Evolutionary conservation across 2,113 vertebrate species (phyloP).

Genomic region (Phylloscopus trochiloides): DNA sequence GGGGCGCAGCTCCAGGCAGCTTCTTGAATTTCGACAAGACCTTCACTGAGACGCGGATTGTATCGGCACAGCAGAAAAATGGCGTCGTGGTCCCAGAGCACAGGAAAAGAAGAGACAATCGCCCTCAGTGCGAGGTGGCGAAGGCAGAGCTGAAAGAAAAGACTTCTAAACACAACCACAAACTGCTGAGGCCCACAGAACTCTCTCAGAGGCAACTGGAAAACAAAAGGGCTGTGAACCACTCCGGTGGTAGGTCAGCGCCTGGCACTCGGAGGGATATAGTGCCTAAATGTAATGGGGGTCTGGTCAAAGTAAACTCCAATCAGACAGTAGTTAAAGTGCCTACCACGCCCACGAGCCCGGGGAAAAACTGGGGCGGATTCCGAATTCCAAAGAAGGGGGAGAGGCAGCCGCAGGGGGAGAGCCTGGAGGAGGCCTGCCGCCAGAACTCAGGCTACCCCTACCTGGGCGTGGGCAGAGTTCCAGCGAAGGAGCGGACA

Average conservation of each 20-base stretch:
- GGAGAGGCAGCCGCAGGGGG: slow-evolving; percentile 75
- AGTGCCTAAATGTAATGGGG: slow-evolving; percentile 76
- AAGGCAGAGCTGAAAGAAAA: slow-evolving; percentile 76
- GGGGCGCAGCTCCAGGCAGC: neutral
- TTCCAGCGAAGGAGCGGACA: slow-evolving; percentile 70
- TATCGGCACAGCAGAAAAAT: slow-evolving; percentile 71
- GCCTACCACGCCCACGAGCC: slow-evolving; percentile 75
- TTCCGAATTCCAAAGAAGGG: slow-evolving; percentile 94
- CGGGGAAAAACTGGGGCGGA: slow-evolving; percentile 90
- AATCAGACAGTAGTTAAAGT: slow-evolving; percentile 72
- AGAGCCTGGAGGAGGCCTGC: slow-evolving; percentile 56
- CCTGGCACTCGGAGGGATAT: slow-evolving; percentile 62
- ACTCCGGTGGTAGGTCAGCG: slow-evolving; percentile 60
- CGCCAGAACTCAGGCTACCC: slow-evolving; percentile 66
- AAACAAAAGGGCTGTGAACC: slow-evolving; percentile 57
- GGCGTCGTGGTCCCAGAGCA: slow-evolving; percentile 66
- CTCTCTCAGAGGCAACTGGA: slow-evolving; percentile 71
- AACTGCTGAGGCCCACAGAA: slow-evolving; percentile 72
- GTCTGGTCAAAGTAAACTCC: slow-evolving; percentile 72
- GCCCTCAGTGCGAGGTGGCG: slow-evolving; percentile 51
- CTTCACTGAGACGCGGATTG: slow-evolving; percentile 56
- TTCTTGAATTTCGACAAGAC: slow-evolving; percentile 66
- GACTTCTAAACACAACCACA: slow-evolving; percentile 74
- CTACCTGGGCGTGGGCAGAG: slow-evolving; percentile 61
- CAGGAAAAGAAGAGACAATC: slow-evolving; percentile 74